Percentiles rank a stretch among this genome's conserved stretches.
Evolutionary conservation across 2,888 invertebrate genomes (phyloP).

Genomic region (Mesorhabditis belari): DNA sequence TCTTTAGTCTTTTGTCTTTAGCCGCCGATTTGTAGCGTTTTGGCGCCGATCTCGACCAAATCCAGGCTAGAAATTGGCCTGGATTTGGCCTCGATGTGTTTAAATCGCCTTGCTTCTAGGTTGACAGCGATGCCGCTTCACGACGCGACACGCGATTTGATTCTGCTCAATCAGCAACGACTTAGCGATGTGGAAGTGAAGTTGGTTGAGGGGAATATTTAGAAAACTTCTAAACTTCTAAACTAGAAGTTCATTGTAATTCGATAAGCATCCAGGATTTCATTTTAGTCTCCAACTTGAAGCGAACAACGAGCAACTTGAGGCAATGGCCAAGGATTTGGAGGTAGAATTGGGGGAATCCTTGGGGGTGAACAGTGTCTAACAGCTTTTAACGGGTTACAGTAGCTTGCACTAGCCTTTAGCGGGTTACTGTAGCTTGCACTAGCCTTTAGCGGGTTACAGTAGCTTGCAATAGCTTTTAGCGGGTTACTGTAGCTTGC

Average conservation of each 20-base stretch:
- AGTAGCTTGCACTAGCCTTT: neutral
- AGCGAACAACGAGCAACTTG: constrained; percentile 54
- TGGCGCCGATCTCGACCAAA: too few species aligned
- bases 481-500: too few species aligned
- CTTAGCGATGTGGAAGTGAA: constrained; percentile 50
- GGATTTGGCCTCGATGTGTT: too few species aligned
- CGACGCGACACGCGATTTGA: constrained; percentile 51
- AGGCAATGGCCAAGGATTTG: constrained; percentile 47
- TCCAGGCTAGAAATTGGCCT: too few species aligned
- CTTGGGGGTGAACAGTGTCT: constrained; percentile 33
- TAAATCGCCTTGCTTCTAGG: too few species aligned
- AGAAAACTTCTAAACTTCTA: neutral
- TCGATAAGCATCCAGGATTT: neutral
- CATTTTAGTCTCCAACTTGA: constrained; percentile 53
- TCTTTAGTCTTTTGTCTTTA: neutral
- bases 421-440: neutral
- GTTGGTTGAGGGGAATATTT: constrained; percentile 24
- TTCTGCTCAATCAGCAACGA: constrained; percentile 50
- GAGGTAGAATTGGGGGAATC: constrained; percentile 49
- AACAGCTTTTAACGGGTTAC: neutral
- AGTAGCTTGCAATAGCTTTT: too few species aligned
- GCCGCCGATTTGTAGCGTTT: too few species aligned
- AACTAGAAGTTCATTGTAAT: neutral
- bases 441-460: neutral
- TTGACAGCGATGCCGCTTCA: constrained; percentile 45